phyloP scores from a whole-genome alignment of 2,797 vertebrate species.

The Myripristis jacobus region DNA sequence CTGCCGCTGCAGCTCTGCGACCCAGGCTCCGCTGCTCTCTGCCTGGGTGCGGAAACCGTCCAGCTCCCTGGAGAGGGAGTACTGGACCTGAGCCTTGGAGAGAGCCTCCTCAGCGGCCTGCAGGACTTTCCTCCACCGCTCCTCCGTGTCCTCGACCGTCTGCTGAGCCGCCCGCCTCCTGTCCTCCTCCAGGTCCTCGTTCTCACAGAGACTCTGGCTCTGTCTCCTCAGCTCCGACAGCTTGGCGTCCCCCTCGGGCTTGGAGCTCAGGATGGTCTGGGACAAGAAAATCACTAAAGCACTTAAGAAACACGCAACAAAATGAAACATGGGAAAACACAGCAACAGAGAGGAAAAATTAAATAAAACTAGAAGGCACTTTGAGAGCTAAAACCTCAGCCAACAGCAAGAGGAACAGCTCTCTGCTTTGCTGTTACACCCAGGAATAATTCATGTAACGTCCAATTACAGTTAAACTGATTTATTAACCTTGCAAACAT shows the following conservation, averaged over 20 bases:
- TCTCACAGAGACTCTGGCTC: slow-evolving; percentile 61
- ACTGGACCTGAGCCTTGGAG: slow-evolving; percentile 65
- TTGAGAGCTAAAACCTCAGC: too few relatives aligned
- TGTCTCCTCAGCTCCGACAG: slow-evolving; percentile 74
- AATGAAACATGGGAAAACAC: too few relatives aligned
- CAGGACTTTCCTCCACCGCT: slow-evolving; percentile 73
- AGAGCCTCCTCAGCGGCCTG: slow-evolving; percentile 58
- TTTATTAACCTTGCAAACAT: too few relatives aligned
- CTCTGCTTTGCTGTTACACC: too few relatives aligned
- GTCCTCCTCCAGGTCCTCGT: slow-evolving; percentile 63
- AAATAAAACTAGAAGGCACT: too few relatives aligned
- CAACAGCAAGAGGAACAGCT: too few relatives aligned
- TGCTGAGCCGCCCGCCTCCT: slow-evolving; percentile 41
- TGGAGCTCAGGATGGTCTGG: slow-evolving; percentile 84
- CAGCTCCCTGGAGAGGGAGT: slow-evolving; percentile 73
- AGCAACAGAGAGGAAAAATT: too few relatives aligned
- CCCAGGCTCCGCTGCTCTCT: slow-evolving; percentile 77
- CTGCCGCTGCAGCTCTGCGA: slow-evolving; percentile 79
- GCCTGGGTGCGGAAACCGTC: slow-evolving; percentile 79
- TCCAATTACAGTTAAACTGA: too few relatives aligned
- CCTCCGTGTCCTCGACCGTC: slow-evolving; percentile 53
- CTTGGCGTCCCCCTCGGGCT: slow-evolving; percentile 82
- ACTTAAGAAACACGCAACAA: not conserved
- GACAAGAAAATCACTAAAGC: not conserved
- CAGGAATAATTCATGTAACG: too few relatives aligned